These are phyloP conservation scores for Xiphydria camelus DNA, from an alignment of 2,888 invertebrate species.

Conservation along the genomic window DNA sequence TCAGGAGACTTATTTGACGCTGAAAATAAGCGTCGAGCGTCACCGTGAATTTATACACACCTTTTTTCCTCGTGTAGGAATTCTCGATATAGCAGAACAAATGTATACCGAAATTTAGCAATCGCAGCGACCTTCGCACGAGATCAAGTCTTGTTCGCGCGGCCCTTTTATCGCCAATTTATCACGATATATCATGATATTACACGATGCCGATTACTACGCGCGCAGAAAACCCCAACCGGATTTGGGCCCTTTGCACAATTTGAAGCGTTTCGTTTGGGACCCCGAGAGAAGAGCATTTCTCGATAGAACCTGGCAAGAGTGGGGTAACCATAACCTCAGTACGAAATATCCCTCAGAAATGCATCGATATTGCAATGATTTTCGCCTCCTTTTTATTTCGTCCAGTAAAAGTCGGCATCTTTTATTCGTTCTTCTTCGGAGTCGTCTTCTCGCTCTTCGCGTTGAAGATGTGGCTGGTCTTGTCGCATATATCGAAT, in stretches of 20 bases:
- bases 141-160: too few relatives aligned
- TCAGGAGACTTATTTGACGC: too few relatives aligned
- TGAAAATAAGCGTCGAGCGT: too few relatives aligned
- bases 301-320: constrained; percentile 40
- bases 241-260: constrained; percentile 38
- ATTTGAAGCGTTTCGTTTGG: constrained; percentile 46
- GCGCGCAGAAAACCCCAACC: constrained; percentile 39
- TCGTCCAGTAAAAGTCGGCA: constrained; percentile 31
- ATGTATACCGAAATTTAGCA: too few relatives aligned
- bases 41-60: too few relatives aligned
- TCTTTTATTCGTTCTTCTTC: constrained; percentile 48
- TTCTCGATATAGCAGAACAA: too few relatives aligned
- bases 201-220: constrained; percentile 49
- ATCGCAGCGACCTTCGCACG: too few relatives aligned
- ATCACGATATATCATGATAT: constrained; percentile 33
- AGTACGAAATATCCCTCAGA: neutral
- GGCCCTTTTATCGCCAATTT: too few relatives aligned
- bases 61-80: too few relatives aligned
- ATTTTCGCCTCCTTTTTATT: constrained; percentile 1
- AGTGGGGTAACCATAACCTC: constrained; percentile 44
- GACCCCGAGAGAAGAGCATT: constrained; percentile 37
- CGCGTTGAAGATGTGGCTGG: constrained; percentile 42
- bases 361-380: neutral
- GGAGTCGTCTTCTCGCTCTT: constrained; percentile 39
- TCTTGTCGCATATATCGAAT: constrained; percentile 30